Base-by-base conservation (phyloP, 2,797 vertebrate genomes). In the Spinus pinus region DNA sequence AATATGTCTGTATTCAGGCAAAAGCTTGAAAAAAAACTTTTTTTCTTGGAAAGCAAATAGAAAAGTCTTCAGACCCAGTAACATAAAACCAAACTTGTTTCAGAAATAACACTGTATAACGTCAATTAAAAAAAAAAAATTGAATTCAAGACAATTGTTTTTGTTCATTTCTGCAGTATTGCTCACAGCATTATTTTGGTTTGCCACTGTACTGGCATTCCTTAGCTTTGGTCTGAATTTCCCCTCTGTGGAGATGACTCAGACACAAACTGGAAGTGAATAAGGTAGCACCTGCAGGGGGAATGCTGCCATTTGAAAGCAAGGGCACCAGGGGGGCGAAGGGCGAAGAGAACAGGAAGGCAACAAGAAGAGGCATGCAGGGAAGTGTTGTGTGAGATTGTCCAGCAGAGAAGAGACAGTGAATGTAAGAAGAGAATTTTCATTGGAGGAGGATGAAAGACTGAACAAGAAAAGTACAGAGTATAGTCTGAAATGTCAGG, bases 221-320 rank as follows among this genome's bases (percentile, higher is more conserved):
- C 58, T 88, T 81, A 69, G 44, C 44, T 64, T 70, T 84, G 49
- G 41, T 69, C 54, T 84, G 42, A 70, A 66, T 80, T 88, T 86
- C 21, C 35, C 15, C 23, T 51, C 51, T 53, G 28, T 49, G 58
- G 72, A 86, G 31, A 75, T 0, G 0, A 33, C 41, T 93, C 60
- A 74, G 65, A 46, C 13, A 58, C 53, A 81, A 71, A 81, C 19
- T 53, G 33, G 66, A 66, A 51, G 33, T 56, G 49, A 57, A 21
- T 20, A 25, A 66, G 62, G 49, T 28, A 46, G 25, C 64, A 54
- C 58, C 51, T 12, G 1, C 1, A 1, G 12, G 50, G n/a, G 28
- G 3, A 84, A 54, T 56, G 57, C 39, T 81, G 50, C 47, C 7
- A 0, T 54, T 75, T 62, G 50, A 80, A 75, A 88, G 30, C 41